phyloP scores from a whole-genome alignment of 2,113 vertebrate genomes.

The Dicentrarchus labrax region DNA sequence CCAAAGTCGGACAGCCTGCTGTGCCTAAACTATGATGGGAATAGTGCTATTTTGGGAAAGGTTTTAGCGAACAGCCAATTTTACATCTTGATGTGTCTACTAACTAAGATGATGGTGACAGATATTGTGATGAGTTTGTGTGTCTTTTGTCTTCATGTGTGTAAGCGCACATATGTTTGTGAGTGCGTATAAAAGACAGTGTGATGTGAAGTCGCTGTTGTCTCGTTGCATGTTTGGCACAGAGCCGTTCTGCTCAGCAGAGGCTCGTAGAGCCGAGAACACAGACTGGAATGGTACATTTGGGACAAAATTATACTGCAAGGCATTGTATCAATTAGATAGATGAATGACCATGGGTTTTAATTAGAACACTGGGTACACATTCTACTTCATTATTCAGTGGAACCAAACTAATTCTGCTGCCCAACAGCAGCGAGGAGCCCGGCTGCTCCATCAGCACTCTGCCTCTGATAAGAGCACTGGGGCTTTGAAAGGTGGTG shows the following conservation, averaged over 20 bases:
- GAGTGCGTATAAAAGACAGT: background rate
- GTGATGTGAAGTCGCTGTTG: slow-evolving; percentile 47
- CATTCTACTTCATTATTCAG: slow-evolving; percentile 87
- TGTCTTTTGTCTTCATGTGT: slow-evolving; percentile 6
- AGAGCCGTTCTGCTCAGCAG: slow-evolving; percentile 84
- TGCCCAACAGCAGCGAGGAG: slow-evolving; percentile 67
- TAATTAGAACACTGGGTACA: slow-evolving; percentile 94
- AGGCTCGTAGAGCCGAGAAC: slow-evolving; percentile 41
- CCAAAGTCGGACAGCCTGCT: background rate
- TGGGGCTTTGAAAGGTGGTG: slow-evolving; percentile 55
- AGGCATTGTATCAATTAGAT: slow-evolving; percentile 93
- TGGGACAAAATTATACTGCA: slow-evolving; percentile 90
- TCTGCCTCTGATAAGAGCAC: slow-evolving; percentile 64
- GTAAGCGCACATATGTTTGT: background rate
- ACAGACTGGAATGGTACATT: slow-evolving; percentile 81
- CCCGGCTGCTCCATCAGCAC: slow-evolving; percentile 82
- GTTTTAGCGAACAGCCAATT: slow-evolving; percentile 10
- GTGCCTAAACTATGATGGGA: background rate
- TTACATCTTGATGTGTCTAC: slow-evolving; percentile 25
- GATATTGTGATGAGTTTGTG: slow-evolving; percentile 2
- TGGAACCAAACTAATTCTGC: slow-evolving; percentile 83
- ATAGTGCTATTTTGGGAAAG: background rate
- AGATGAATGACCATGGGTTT: slow-evolving; percentile 92
- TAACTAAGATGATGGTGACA: background rate
- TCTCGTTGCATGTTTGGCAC: slow-evolving; percentile 78